Evolutionary conservation across 2,797 vertebrate species (phyloP).

Genomic region (Coccyzus lansbergi): DNA sequence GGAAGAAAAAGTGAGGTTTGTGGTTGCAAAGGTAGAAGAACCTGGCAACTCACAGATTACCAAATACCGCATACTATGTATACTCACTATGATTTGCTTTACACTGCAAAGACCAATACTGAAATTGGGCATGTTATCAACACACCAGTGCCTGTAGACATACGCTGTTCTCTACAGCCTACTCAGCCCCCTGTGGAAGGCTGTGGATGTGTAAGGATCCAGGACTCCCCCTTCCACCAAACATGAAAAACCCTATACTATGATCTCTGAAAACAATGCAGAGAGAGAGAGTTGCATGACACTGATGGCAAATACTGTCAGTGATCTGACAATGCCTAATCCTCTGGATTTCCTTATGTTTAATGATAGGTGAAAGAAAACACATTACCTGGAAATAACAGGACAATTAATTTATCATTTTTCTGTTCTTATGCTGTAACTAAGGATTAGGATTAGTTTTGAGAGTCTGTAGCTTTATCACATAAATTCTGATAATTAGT

Average conservation of each 20-base stretch:
- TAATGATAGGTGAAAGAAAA: not conserved
- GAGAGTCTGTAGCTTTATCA: not conserved
- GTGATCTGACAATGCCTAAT: not conserved
- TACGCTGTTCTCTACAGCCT: not conserved
- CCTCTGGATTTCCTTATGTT: not conserved
- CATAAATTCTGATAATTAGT: not conserved
- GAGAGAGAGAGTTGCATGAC: not conserved
- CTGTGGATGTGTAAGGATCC: not conserved
- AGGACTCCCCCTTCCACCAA: not conserved
- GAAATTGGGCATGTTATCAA: not conserved
- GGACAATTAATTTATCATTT: not conserved
- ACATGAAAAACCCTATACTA: not conserved
- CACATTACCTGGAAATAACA: not conserved
- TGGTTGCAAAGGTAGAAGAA: not conserved
- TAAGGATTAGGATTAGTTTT: not conserved
- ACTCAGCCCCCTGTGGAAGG: not conserved
- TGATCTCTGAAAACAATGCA: not conserved
- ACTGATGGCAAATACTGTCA: not conserved
- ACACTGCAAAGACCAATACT: not conserved
- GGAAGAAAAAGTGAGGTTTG: not conserved
- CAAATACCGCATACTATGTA: not conserved
- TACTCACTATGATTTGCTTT: not conserved
- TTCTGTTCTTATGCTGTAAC: not conserved
- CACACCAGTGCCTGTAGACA: not conserved
- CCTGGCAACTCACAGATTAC: not conserved